Conservation (phyloP, 2,113 vertebrate species). For the Gavia stellata region DNA sequence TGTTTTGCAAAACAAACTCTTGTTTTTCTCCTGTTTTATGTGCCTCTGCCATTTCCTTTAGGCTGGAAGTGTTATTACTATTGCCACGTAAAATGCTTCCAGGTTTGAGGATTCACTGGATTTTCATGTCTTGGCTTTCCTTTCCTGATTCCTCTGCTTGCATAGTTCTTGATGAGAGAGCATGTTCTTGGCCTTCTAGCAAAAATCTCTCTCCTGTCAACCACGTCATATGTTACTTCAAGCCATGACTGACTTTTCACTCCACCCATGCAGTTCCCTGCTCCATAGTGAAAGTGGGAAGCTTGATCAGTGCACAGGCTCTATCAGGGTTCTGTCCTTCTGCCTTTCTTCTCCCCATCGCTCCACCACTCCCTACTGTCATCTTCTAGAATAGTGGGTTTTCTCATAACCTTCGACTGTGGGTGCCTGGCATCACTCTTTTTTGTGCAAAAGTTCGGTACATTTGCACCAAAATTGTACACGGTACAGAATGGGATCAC, state of each 20-base stretch:
- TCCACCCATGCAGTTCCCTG: rapidly evolving
- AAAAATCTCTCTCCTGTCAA: not conserved
- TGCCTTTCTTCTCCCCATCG: not conserved
- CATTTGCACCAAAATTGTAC: not conserved
- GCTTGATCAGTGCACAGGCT: not conserved
- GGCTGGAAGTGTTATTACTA: not conserved
- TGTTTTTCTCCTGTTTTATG: not conserved
- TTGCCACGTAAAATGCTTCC: not conserved
- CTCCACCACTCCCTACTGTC: rapidly evolving
- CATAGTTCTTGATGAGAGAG: rapidly evolving
- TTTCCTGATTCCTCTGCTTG: not conserved
- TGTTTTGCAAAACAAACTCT: not conserved
- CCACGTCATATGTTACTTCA: not conserved
- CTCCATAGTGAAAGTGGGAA: rapidly evolving
- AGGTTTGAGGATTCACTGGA: not conserved
- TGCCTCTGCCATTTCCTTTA: not conserved
- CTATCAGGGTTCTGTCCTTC: not conserved
- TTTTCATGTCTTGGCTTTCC: not conserved
- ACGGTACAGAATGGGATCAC: rapidly evolving
- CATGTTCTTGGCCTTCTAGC: not conserved
- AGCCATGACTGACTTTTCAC: rapidly evolving
- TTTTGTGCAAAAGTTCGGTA: not conserved
- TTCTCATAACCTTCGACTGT: not conserved
- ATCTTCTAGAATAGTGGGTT: not conserved
- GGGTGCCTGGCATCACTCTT: not conserved